These are phyloP conservation scores for Brienomyrus longianalis DNA, from an alignment of 2,113 vertebrate species.

Conservation along the genomic window DNA sequence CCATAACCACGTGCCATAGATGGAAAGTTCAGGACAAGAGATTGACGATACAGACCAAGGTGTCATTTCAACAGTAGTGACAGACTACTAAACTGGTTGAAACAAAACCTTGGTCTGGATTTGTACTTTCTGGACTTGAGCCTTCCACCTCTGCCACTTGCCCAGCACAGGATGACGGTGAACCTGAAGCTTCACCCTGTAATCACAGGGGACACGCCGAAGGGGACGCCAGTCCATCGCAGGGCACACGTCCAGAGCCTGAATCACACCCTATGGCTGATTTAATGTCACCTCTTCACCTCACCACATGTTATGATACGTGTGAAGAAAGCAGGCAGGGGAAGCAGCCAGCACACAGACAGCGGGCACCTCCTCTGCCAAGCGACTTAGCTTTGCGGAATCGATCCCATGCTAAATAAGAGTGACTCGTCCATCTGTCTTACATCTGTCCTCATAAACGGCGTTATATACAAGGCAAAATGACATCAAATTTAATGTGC, in stretches of 20 bases:
- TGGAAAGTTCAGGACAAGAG: not conserved
- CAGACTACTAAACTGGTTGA: not conserved
- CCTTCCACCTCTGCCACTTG: not conserved
- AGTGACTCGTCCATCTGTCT: slow-evolving; percentile 1
- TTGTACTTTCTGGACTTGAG: not conserved
- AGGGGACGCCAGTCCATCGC: not conserved
- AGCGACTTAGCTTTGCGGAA: not conserved
- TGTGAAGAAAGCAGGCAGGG: not conserved
- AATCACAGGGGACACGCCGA: not conserved
- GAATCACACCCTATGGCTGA: not conserved
- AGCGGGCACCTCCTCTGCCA: not conserved
- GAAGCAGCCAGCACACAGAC: not conserved
- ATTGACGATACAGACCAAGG: not conserved
- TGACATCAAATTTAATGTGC: slow-evolving; percentile 41
- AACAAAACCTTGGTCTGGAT: not conserved
- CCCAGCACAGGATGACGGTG: not conserved
- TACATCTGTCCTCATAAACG: slow-evolving; percentile 11
- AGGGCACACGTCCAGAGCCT: not conserved
- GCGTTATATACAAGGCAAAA: slow-evolving; percentile 27
- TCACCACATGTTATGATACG: not conserved
- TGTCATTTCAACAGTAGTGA: not conserved
- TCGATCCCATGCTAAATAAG: not conserved
- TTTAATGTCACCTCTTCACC: not conserved
- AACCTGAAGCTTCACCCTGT: not conserved
- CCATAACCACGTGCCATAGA: not conserved